These are phyloP conservation scores for Caracal caracal DNA, from an alignment of 2,113 vertebrate species.

Conservation along the genomic window DNA sequence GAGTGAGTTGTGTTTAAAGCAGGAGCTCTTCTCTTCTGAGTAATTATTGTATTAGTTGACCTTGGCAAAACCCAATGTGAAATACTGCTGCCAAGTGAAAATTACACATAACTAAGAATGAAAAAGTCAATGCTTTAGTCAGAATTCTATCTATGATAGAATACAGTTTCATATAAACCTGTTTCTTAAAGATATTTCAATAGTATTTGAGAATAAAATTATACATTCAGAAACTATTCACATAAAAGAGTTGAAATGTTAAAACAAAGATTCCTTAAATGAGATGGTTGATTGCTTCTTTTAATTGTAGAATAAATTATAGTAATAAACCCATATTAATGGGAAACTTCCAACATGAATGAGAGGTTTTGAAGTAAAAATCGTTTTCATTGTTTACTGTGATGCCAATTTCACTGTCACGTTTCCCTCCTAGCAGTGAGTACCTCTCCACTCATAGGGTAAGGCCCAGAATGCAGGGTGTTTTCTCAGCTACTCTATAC, in stretches of 20 bases:
- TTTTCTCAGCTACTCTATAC: background rate
- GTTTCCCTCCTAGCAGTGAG: background rate
- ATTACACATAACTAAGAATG: background rate
- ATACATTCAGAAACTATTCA: background rate
- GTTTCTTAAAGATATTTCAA: background rate
- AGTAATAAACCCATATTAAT: constrained; percentile 3
- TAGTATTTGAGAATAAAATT: constrained; percentile 14
- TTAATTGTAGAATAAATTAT: background rate
- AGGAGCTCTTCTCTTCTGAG: background rate
- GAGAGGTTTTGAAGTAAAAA: background rate
- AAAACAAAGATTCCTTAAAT: constrained; percentile 11
- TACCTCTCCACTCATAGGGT: background rate
- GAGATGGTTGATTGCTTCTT: background rate
- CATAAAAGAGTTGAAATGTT: background rate
- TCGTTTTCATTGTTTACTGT: background rate
- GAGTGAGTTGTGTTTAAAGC: background rate
- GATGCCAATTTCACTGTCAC: background rate
- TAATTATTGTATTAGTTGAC: constrained; percentile 26
- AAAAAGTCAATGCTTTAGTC: background rate
- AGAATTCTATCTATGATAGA: background rate
- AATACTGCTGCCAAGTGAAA: constrained; percentile 35
- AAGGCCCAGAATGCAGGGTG: background rate
- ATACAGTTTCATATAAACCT: background rate
- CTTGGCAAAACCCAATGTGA: constrained; percentile 25
- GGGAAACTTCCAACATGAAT: background rate